phyloP scores from a whole-genome alignment of 2,113 vertebrate genomes.

The Prionailurus bengalensis region DNA sequence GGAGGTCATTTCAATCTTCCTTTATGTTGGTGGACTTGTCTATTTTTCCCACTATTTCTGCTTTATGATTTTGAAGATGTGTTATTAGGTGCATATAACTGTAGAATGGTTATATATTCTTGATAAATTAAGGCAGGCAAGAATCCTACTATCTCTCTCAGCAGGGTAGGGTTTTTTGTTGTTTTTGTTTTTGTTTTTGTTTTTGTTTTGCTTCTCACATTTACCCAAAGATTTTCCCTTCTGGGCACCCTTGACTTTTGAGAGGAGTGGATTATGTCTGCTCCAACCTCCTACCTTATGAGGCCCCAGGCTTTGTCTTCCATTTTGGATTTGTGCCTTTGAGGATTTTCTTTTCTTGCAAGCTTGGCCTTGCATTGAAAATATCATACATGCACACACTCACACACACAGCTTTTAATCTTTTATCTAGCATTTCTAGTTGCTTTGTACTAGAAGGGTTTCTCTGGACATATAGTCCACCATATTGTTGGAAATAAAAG shows the following conservation, averaged over 20 bases:
- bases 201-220: not conserved
- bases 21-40: not conserved
- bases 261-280: not conserved
- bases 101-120: not conserved
- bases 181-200: too few relatives aligned
- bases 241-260: not conserved
- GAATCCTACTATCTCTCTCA: not conserved
- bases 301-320: not conserved
- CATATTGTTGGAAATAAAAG: conserved; percentile 35
- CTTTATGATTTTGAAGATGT: conserved; percentile 13
- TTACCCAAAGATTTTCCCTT: not conserved
- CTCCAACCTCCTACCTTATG: not conserved
- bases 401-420: not conserved
- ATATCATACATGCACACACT: not conserved
- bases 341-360: not conserved
- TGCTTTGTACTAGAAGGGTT: not conserved
- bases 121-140: not conserved
- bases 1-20: not conserved
- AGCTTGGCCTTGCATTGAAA: conserved; percentile 2
- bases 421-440: conserved; percentile 16
- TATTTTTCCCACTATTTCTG: not conserved
- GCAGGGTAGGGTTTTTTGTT: not conserved
- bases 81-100: not conserved
- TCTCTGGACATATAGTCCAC: not conserved
- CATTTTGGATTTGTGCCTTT: not conserved